These are phyloP conservation scores for Patiria pectinifera DNA, from an alignment of 53 echinoderm and acorn worm genomes.

Conservation along the genomic window DNA sequence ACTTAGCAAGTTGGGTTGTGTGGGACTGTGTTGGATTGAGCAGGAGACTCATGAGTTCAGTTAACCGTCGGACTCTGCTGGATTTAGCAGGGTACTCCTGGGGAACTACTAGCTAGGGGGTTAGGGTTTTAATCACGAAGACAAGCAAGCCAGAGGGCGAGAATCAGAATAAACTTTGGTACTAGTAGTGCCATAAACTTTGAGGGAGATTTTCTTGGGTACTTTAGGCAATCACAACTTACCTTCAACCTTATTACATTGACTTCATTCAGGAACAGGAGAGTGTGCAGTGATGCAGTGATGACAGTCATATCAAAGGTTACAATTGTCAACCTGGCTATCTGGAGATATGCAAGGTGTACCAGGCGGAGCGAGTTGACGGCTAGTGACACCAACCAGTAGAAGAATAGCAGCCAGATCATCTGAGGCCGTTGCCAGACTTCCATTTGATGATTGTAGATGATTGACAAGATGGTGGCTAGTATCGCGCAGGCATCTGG, in stretches of 20 bases:
- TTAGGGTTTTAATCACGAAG: too few relatives aligned
- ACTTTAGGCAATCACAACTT: background rate
- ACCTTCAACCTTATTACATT: slow-evolving; percentile 56
- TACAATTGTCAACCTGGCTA: background rate
- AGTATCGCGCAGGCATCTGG: slow-evolving; percentile 46
- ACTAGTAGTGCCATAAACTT: too few relatives aligned
- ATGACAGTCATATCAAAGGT: slow-evolving; percentile 36
- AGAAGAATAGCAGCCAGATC: slow-evolving; percentile 30
- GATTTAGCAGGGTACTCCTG: too few relatives aligned
- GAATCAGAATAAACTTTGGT: too few relatives aligned
- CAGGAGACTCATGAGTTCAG: too few relatives aligned
- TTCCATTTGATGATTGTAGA: slow-evolving; percentile 51
- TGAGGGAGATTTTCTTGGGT: too few relatives aligned
- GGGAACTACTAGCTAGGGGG: too few relatives aligned
- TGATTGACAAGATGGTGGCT: slow-evolving; percentile 7
- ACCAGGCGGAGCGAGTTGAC: background rate
- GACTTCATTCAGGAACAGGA: slow-evolving; percentile 43
- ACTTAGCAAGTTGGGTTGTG: too few relatives aligned
- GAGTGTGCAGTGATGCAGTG: background rate
- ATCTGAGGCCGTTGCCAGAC: slow-evolving; percentile 37
- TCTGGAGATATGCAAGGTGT: slow-evolving; percentile 27
- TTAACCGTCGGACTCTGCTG: too few relatives aligned
- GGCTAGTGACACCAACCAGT: background rate
- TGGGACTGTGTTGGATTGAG: too few relatives aligned
- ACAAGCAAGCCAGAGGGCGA: too few relatives aligned